Conservation (phyloP, 2,113 vertebrate genomes). For the Hippoglossus stenolepis region DNA sequence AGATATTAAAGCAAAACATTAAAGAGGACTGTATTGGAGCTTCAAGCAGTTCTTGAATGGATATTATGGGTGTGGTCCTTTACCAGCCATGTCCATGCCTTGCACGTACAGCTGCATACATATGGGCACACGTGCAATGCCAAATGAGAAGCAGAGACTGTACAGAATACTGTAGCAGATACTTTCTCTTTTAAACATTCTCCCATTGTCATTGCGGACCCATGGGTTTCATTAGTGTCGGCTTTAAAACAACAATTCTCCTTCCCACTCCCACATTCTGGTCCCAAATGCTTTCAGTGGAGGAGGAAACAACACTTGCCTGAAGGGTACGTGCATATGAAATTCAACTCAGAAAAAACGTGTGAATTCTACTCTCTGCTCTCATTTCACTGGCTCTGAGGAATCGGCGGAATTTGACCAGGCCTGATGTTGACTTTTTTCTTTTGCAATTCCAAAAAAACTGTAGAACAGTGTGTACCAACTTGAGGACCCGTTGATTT, state of each 20-base stretch:
- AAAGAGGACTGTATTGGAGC: no score
- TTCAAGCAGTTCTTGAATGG: not conserved
- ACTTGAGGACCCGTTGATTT: not conserved
- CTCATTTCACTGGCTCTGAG: slow-evolving; percentile 12
- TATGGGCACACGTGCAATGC: slow-evolving; percentile 12
- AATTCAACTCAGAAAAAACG: slow-evolving; percentile 16
- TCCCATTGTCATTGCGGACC: slow-evolving; percentile 66
- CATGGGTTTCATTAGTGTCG: slow-evolving; percentile 79
- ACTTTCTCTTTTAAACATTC: slow-evolving; percentile 63
- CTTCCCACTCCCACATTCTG: slow-evolving; percentile 69
- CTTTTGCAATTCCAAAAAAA: not conserved
- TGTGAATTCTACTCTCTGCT: slow-evolving; percentile 30
- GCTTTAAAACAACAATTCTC: slow-evolving; percentile 71
- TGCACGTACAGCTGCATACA: not conserved
- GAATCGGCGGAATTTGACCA: not conserved
- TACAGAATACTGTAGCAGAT: slow-evolving; percentile 40
- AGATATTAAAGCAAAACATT: no score
- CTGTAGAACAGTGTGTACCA: not conserved
- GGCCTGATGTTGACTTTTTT: not conserved
- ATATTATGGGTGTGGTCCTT: no score
- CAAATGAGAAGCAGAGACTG: slow-evolving; percentile 32
- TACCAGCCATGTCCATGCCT: not conserved
- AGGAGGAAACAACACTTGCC: slow-evolving; percentile 63
- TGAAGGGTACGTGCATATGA: slow-evolving; percentile 55
- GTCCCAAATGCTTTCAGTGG: slow-evolving; percentile 66